Base-by-base conservation (phyloP, 2,797 vertebrate genomes). In the Gallinago solitaria region DNA sequence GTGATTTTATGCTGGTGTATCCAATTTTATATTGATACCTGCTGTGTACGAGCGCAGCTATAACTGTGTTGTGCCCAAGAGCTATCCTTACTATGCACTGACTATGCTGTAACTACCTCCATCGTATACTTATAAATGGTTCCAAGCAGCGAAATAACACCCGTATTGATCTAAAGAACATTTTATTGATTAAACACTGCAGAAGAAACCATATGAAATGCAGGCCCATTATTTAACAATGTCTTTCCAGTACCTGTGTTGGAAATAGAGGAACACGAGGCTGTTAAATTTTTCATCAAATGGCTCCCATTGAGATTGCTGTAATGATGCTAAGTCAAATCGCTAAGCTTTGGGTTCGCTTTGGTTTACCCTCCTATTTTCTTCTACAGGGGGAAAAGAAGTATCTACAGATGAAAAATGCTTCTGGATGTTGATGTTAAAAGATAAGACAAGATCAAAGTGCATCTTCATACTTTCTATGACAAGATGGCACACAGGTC, bases 151-250 rank as follows among this genome's bases (percentile, higher is more conserved):
- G 5, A 96, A 98, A 97, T 97, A 97, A 96, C 94, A 97, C 96
- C 97, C 93, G 65, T 98, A 98, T 98, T 94, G 98, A 98, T 96
- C 97, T 96, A 87, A 96, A 97, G 96, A 97, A 95, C 94, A 89
- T 97, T 97, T 89, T 93, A 97, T 98, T 97, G 97, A 98, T 98
- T 96, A 95, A 96, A 97, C 94, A 79, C 85, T 86, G 96, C 73
- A 90, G 84, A 94, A 96, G 91, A 90, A 97, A 82, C 89, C 67
- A 80, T 68, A 91, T 90, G 95, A 97, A 97, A 97, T 33, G 69
- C 75, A 90, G 89, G 84, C 78, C 73, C 81, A 75, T 96, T 96
- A 97, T 96, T 97, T 94, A 96, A 95, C 90, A 95, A 90, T 87
- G 83, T 61, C 60, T 97, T 96, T 90, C 76, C 74, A 69, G 75